Base-by-base conservation (phyloP, 2,888 invertebrate genomes). In the Synanthedon vespiformis region DNA sequence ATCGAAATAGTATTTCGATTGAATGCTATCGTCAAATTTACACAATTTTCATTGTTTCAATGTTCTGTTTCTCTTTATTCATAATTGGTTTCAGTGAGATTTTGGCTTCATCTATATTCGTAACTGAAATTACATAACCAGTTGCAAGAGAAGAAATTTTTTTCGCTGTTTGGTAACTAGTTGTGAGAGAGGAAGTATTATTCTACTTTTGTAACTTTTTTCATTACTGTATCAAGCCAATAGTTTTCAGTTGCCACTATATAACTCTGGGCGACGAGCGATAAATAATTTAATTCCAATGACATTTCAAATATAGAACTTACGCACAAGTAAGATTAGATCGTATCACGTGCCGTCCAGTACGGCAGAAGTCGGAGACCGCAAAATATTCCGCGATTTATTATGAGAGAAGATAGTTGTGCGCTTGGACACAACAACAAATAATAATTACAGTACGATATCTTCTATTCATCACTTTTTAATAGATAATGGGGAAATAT, bases 331-430 rank as follows among this genome's bases (percentile, higher is more conserved):
- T 55, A 55, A 57, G 57, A 57, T 59, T 54, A 52, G 56, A 52
- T 52, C 47, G 55, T 51, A 62, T 62, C 57, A 56, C 51, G 59
- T 48, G 56, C 53, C 57, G 34, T 57, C 53, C 57, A 53, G 59
- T 58, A 54, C 52, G 41, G 41, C 48, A 48, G 56, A 40, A 52
- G 56, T 52, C 53, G 54, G 48, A 49, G 55, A 55, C 59, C 51
- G 60, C 55, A 59, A 67, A 70, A 73, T 70, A 63, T 73, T 64
- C 57, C 62, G 62, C 55, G 61, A 58, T 61, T 59, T 60, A 60
- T 57, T 48, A 11, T 53, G 55, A 48, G 49, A 55, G 47, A 13
- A 49, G 49, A 12, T 11, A 12, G 18, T 40, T 22, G 34, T 49
- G 49, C 40, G 49, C 49, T 34, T 49, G 50, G 14, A 58, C 69